A percentile compares a stretch with the other conserved stretches of the same genome.
Conservation (phyloP, 2,888 invertebrate species). For the Apotomis turbidana region DNA sequence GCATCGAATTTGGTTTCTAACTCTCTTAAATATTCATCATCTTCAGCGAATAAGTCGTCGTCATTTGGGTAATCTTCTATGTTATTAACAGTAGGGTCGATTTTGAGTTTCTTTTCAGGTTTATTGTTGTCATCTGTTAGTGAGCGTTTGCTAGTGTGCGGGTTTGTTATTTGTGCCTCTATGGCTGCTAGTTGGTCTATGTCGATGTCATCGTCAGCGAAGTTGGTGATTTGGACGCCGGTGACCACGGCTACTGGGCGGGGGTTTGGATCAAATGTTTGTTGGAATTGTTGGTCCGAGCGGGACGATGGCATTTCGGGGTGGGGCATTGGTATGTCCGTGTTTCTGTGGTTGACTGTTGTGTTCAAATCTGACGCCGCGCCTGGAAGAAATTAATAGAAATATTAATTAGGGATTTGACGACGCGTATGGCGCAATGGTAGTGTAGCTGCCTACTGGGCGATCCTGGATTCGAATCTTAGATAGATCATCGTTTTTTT, state of each 20-base stretch:
- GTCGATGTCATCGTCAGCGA: slow-evolving; percentile 69
- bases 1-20: slow-evolving; percentile 37
- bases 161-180: slow-evolving; percentile 62
- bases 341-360: slow-evolving; percentile 55
- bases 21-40: slow-evolving; percentile 64
- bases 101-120: slow-evolving; percentile 67
- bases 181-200: slow-evolving; percentile 67
- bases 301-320: slow-evolving; percentile 54
- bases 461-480: too few relatives aligned
- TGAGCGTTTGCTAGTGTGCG: slow-evolving; percentile 55
- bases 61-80: slow-evolving; percentile 65
- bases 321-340: slow-evolving; percentile 59
- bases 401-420: too few relatives aligned
- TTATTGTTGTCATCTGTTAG: slow-evolving; percentile 48
- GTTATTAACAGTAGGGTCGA: slow-evolving; percentile 49
- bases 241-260: slow-evolving; percentile 58
- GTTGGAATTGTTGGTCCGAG: slow-evolving; percentile 44
- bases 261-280: slow-evolving; percentile 47
- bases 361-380: slow-evolving; percentile 50
- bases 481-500: too few relatives aligned
- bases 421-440: too few relatives aligned
- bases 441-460: too few relatives aligned
- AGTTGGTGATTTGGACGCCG: slow-evolving; percentile 57
- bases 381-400: slow-evolving; percentile 50
- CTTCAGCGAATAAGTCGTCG: slow-evolving; percentile 62